Base-by-base conservation (phyloP, 2,888 invertebrate genomes). In the Eumacrocentrus americanus region DNA sequence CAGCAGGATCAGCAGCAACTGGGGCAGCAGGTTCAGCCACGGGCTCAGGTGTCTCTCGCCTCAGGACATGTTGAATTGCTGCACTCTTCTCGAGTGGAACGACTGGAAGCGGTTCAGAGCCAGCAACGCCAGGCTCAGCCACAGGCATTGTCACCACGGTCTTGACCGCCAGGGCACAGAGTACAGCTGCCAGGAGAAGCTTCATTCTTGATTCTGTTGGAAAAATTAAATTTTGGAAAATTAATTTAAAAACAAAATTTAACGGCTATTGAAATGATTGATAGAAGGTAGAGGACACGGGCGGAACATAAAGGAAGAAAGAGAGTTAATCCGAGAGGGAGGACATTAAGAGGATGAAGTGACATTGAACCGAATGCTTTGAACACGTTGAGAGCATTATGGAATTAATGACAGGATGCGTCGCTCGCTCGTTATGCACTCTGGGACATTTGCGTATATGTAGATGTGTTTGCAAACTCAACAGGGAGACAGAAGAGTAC, bases 81-180 rank as follows among this genome's bases (percentile, higher is more conserved):
- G 53, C 74, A 74, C 16, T 23, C 40, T 69, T 70, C 42, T 77
- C 81, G 53, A 71, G 70, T 58, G 77, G 74, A 5, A 68, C 70
- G 44, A 68, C 67, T 25, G 69, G 56, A 16, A 64, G 66, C 25
- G 54, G 58, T 29, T 70, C 62, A 23, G 64, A 50, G 48, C 61
- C n/a, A n/a, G n/a, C 56, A 57, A 60, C 18, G 53, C 48, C 38
- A 56, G 65, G 46, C 12, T 60, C 60, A 4, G 85, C 87, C 42
- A 89, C 81, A 51, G 89, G 89, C 84, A 86, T 81, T 18, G 81
- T 75, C 52, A 76, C 84, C 77, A 84, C 83, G 72, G 87, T 81
- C 78, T 87, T 83, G 74, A 87, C 77, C 72, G 84, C 83, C 77
- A 88, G 75, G 74, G 88, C 72, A 78, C 88, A 82, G 76, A 87